A percentile compares a stretch with the other conserved stretches of the same genome.
These are phyloP conservation scores for Drosophila rellima DNA, from an alignment of 2,888 invertebrate species.

Conservation along the genomic window DNA sequence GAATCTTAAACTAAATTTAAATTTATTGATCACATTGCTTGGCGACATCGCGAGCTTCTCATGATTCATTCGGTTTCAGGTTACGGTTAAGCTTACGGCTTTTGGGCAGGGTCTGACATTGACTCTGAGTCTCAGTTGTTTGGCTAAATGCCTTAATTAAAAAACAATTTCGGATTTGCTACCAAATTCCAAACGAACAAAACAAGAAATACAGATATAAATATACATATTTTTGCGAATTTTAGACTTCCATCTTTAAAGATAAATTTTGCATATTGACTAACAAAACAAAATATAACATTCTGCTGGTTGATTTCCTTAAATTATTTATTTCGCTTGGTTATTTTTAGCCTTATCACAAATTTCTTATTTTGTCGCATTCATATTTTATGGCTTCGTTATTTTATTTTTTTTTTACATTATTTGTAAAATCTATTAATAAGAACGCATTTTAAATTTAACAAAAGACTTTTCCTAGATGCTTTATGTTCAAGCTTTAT, in stretches of 20 bases:
- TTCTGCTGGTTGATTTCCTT: conserved; percentile 1
- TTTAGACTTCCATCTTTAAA: conserved; percentile 3
- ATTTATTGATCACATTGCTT: conserved; percentile 66
- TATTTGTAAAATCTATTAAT: too few relatives aligned
- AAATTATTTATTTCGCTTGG: not conserved
- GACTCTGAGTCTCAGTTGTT: conserved; percentile 37
- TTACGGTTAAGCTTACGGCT: conserved; percentile 42
- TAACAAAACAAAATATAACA: conserved; percentile 17
- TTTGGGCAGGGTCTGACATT: conserved; percentile 43
- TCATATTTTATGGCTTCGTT: too few relatives aligned
- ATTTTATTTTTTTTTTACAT: too few relatives aligned
- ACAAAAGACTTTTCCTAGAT: too few relatives aligned
- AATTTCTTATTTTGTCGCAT: not conserved
- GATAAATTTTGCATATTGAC: conserved; percentile 22
- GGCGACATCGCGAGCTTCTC: conserved; percentile 39
- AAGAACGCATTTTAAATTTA: too few relatives aligned
- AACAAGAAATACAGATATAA: conserved; percentile 35
- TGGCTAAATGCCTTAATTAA: conserved; percentile 79
- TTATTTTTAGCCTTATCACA: not conserved
- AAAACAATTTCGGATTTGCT: conserved; percentile 76
- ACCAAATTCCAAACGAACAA: conserved; percentile 64
- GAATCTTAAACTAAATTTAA: conserved; percentile 53
- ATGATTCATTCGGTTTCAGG: conserved; percentile 68
- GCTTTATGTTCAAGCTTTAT: too few relatives aligned
- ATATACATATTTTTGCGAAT: conserved; percentile 15